Base-by-base conservation (phyloP, 2,113 vertebrate genomes). In the Todiramphus saurophagus region DNA sequence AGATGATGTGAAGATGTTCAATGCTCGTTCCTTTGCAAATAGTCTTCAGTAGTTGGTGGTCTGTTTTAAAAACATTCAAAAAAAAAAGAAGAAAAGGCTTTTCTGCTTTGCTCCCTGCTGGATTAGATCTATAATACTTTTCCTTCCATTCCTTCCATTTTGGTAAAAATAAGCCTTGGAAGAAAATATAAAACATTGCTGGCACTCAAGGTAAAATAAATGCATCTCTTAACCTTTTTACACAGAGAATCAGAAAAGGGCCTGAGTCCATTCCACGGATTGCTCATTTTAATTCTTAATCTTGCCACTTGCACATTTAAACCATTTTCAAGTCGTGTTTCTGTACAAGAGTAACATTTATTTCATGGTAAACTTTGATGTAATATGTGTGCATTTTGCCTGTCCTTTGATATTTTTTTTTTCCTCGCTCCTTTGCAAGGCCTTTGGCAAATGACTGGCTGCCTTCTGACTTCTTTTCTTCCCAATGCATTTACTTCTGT, bases 291-390 rank as follows among this genome's bases (percentile, higher is more conserved):
- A 55, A 84, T 94, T 92, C 88, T 81, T 95, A 95, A 91, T 83
- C 51, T 72, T 94, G 56, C 69, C 55, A 46, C 88, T 93, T 95
- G 83, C 72, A 39, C 73, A 83, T 72, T 91, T 94, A 91, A 92
- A 84, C 78, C 33, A 5, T 74, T 90, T 94, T 64, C 55, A 58
- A 18, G 58, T 85, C 41, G 0, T 84, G 77, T 95, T 97, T 95
- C 64, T 80, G 41, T 88, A 74, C 59, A 85, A 75, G 44, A 68
- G 59, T 59, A 87, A 89, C 89, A 70, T 93, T 90, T 92, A 96
- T 95, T 97, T 95, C 93, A 93, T 95, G 94, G 81, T 93, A 87
- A 97, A 93, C 95, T 96, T 93, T 94, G 94, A 94, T 97, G 83
- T 94, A 91, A 86, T 82, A 8, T 21, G 37, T 80, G 50, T 63